These are phyloP conservation scores for Drosophila nasuta DNA, from an alignment of 1,140 invertebrate genomes.

Conservation along the genomic window DNA sequence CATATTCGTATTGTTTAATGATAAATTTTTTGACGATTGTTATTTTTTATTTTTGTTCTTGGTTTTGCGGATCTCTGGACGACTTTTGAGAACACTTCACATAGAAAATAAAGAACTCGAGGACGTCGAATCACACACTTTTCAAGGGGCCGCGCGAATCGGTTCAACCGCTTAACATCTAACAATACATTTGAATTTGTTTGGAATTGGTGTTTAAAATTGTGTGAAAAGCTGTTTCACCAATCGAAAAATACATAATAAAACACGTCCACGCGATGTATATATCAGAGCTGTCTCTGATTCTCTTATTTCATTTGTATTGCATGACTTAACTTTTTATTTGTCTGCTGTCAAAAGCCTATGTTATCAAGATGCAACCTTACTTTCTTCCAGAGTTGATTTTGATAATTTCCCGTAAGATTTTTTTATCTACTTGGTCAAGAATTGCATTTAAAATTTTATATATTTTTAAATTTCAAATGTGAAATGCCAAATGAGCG, in stretches of 20 bases:
- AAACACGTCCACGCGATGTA: conserved; percentile 49
- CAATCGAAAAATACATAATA: conserved; percentile 77
- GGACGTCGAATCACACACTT: conserved; percentile 52
- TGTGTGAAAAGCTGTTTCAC: conserved; percentile 71
- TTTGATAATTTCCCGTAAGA: background rate
- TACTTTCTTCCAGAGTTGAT: background rate
- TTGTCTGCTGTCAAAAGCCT: background rate
- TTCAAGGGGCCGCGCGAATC: conserved; percentile 49
- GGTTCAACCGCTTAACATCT: conserved; percentile 61
- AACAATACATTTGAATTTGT: conserved; percentile 77
- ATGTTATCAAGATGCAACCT: conserved; percentile 7
- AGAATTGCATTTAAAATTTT: background rate
- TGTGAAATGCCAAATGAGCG: too few species aligned
- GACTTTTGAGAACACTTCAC: conserved; percentile 42
- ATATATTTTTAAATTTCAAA: too few species aligned
- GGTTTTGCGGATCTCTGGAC: background rate
- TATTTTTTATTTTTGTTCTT: conserved; percentile 10
- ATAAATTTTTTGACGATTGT: background rate
- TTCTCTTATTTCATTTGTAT: background rate
- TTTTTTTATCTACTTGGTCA: background rate
- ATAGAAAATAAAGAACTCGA: conserved; percentile 59
- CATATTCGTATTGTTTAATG: conserved; percentile 36
- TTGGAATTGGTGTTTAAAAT: conserved; percentile 76
- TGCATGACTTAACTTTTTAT: background rate
- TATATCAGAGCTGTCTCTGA: conserved; percentile 51